Conservation (phyloP, 2,113 vertebrate species). For the Ammodytes marinus region DNA sequence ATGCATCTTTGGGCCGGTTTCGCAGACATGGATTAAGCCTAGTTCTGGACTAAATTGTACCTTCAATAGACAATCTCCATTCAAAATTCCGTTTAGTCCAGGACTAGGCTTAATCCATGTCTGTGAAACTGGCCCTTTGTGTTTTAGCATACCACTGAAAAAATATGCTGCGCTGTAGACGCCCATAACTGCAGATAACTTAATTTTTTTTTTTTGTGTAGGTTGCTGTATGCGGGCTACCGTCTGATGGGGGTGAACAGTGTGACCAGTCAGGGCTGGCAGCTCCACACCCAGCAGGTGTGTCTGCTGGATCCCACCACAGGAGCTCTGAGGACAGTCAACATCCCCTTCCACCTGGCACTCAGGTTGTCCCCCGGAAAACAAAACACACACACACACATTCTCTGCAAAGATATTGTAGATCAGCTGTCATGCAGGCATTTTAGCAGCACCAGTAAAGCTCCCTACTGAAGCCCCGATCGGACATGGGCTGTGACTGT, state of each 20-base stretch:
- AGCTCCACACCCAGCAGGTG: constrained; percentile 96
- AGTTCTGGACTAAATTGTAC: no score
- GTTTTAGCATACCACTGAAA: neutral
- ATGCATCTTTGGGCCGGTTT: no score
- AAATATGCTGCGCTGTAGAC: no score
- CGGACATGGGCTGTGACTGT: no score
- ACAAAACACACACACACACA: neutral
- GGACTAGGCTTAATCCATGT: no score
- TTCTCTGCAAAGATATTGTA: neutral
- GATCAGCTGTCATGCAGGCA: neutral
- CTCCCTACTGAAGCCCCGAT: neutral
- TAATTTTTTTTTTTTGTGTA: constrained; percentile 47
- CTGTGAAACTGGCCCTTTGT: no score
- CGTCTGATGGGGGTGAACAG: constrained; percentile 99
- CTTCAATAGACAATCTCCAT: no score
- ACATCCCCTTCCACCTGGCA: constrained; percentile 95
- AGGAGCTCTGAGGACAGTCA: constrained; percentile 90
- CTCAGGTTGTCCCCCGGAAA: constrained; percentile 87
- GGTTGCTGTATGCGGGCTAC: constrained; percentile 95
- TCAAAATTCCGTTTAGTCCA: no score
- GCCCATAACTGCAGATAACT: no score
- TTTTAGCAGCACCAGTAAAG: neutral
- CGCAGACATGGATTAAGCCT: no score
- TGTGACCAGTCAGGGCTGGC: constrained; percentile 97
- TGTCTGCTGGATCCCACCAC: constrained; percentile 94